Evolutionary conservation across 2,888 invertebrate species (phyloP).

Genomic region (Chrysolina americana): DNA sequence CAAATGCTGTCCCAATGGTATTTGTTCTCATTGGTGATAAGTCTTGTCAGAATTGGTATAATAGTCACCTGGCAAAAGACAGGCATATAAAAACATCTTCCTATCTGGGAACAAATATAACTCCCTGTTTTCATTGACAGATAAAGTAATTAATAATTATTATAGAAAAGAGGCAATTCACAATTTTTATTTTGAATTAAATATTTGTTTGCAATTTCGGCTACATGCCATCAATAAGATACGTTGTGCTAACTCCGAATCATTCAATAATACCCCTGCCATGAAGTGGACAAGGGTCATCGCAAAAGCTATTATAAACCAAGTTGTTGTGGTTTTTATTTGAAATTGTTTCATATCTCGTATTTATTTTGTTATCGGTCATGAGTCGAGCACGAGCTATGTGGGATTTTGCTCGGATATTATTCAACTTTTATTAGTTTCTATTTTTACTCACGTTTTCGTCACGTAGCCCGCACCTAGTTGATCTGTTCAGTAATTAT

Average conservation of each 20-base stretch:
- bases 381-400: neutral
- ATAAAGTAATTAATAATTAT: no score
- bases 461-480: neutral
- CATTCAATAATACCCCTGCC: constrained; percentile 10
- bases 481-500: neutral
- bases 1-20: no score
- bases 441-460: neutral
- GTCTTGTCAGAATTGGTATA: no score
- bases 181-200: no score
- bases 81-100: no score
- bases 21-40: no score
- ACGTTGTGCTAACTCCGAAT: neutral
- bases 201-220: neutral
- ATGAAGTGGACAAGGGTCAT: neutral
- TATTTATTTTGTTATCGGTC: constrained; percentile 3
- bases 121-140: no score
- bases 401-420: neutral
- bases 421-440: neutral
- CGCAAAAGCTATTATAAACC: constrained; percentile 1
- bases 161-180: no score
- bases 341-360: neutral
- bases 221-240: neutral
- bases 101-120: no score
- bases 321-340: constrained; percentile 16
- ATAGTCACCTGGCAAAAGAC: no score